A percentile compares a stretch with the other conserved stretches of the same genome.
Conservation (phyloP, 35 echinoderm and acorn worm genomes). For the Amphiura filiformis region DNA sequence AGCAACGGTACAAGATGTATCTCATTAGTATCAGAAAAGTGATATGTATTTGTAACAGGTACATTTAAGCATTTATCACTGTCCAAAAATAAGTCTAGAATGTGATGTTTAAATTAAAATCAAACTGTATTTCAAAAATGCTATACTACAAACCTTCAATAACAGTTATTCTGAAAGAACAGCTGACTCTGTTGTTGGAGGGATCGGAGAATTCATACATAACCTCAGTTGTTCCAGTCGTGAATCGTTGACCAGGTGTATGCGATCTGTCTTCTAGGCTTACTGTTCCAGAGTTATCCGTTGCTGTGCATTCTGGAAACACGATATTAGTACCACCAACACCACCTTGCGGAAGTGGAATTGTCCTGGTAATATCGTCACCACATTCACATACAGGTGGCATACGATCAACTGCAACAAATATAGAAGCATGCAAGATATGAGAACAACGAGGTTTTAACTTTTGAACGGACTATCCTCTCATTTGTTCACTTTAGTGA, state of each 20-base stretch:
- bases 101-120: too few relatives aligned
- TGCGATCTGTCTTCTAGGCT: background rate
- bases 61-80: too few relatives aligned
- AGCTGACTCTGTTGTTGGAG: slow-evolving; percentile 7
- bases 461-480: too few relatives aligned
- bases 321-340: background rate
- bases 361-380: background rate
- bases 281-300: slow-evolving; percentile 2
- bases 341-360: background rate
- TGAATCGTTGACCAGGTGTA: background rate
- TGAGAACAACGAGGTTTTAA: too few relatives aligned
- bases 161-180: slow-evolving; percentile 23
- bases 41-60: too few relatives aligned
- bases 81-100: too few relatives aligned
- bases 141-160: background rate
- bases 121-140: too few relatives aligned
- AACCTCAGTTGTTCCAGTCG: slow-evolving; percentile 7
- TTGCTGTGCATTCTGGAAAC: background rate
- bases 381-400: background rate
- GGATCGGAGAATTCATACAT: slow-evolving; percentile 11
- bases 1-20: too few relatives aligned
- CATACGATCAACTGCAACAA: background rate
- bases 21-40: too few relatives aligned
- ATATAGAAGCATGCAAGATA: background rate
- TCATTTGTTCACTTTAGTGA: too few relatives aligned